These are phyloP conservation scores for Itoplectis maculator DNA, from an alignment of 2,888 invertebrate genomes.

Conservation along the genomic window DNA sequence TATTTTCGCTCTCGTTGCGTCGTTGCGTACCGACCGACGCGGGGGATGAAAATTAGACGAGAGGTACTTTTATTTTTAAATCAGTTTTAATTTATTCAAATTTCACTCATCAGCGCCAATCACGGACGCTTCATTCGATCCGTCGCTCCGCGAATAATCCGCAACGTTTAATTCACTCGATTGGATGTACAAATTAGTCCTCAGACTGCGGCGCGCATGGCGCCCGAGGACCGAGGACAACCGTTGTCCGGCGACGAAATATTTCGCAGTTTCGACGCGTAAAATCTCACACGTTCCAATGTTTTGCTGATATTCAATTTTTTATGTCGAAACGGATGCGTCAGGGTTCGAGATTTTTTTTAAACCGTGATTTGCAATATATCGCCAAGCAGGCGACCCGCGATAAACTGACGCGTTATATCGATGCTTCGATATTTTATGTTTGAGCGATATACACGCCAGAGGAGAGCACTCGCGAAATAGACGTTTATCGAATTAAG, in stretches of 20 bases:
- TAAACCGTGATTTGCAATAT: no score
- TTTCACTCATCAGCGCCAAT: slow-evolving; percentile 16
- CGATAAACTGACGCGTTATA: neutral
- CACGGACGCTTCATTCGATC: slow-evolving; percentile 32
- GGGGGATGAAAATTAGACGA: neutral
- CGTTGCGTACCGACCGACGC: slow-evolving; percentile 35
- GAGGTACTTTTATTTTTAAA: slow-evolving; percentile 15
- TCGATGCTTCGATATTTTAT: slow-evolving; percentile 75
- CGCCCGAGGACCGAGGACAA: no score
- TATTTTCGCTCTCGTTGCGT: slow-evolving; percentile 35
- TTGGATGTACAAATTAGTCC: neutral
- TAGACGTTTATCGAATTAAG: slow-evolving; percentile 76
- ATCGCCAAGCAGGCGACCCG: no score
- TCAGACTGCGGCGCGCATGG: neutral
- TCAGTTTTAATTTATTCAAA: slow-evolving; percentile 25
- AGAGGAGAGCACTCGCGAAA: no score
- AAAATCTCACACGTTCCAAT: no score
- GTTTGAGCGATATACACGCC: slow-evolving; percentile 78
- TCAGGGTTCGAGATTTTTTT: no score
- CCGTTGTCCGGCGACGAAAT: no score
- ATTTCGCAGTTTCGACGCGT: no score
- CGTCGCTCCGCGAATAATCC: slow-evolving; percentile 23
- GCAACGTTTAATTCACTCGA: slow-evolving; percentile 25
- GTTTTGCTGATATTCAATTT: no score
- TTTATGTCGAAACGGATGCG: no score